phyloP scores from a whole-genome alignment of 2,888 invertebrate species.

The Drepanosiphum platanoidis region DNA sequence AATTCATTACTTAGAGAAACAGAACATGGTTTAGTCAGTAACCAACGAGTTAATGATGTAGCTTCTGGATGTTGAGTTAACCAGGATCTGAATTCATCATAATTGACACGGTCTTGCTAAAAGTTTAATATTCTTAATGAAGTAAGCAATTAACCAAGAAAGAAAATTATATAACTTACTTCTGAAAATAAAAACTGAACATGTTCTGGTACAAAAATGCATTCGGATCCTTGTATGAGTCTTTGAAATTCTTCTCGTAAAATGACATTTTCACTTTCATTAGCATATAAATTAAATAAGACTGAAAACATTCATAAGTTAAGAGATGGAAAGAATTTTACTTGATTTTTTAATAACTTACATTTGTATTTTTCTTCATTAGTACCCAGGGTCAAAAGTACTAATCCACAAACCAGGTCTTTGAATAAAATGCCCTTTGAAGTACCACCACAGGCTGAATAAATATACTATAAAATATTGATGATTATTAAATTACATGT shows the following conservation, averaged over 20 bases:
- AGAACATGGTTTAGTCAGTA: conserved; percentile 75
- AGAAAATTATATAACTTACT: conserved; percentile 66
- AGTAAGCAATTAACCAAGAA: conserved; percentile 2
- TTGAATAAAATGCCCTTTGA: conserved; percentile 83
- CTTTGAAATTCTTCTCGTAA: conserved; percentile 76
- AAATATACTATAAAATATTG: conserved; percentile 72
- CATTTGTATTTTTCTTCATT: conserved; percentile 83
- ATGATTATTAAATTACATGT: not conserved
- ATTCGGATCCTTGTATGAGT: conserved; percentile 69
- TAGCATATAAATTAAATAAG: conserved; percentile 86
- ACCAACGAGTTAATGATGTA: conserved; percentile 84
- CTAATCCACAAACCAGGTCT: conserved; percentile 86
- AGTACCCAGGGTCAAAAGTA: conserved; percentile 84
- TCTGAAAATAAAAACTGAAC: conserved; percentile 69
- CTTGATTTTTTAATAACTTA: conserved; percentile 68
- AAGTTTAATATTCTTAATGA: conserved; percentile 24
- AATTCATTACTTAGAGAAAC: conserved; percentile 82
- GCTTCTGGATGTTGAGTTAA: conserved; percentile 79
- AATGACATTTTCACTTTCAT: conserved; percentile 80
- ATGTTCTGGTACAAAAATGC: conserved; percentile 68
- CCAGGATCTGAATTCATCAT: conserved; percentile 83
- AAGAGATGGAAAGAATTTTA: not conserved
- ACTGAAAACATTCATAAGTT: conserved; percentile 71
- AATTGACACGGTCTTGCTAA: conserved; percentile 65
- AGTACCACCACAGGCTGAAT: conserved; percentile 85